Evolutionary conservation across 2,888 invertebrate species (phyloP).

Genomic region (Drosophila recens): DNA sequence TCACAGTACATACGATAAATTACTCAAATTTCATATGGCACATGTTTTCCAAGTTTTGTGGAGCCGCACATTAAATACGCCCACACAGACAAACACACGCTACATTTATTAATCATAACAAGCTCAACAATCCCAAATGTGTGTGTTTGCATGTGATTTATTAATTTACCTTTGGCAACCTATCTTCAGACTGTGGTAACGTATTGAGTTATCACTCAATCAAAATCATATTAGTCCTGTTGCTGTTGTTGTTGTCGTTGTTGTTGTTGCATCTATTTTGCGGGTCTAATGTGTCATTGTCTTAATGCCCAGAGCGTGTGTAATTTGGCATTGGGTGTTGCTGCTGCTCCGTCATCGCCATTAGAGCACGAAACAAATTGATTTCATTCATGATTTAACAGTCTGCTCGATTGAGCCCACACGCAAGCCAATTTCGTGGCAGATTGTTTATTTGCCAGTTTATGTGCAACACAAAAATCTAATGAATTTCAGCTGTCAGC

Average conservation of each 20-base stretch:
- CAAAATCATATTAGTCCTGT: constrained; percentile 57
- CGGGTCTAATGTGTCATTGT: constrained; percentile 67
- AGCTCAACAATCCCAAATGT: constrained; percentile 11
- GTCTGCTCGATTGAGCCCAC: constrained; percentile 56
- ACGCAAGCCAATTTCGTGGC: constrained; percentile 72
- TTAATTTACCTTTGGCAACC: constrained; percentile 51
- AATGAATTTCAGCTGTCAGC: constrained; percentile 57
- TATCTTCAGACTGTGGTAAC: constrained; percentile 14
- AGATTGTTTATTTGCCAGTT: constrained; percentile 62
- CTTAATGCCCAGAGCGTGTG: constrained; percentile 53
- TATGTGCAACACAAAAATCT: constrained; percentile 41
- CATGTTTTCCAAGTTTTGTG: constrained; percentile 19
- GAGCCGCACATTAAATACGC: constrained; percentile 9
- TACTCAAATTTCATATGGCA: constrained; percentile 40
- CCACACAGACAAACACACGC: constrained; percentile 8
- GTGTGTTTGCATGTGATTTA: constrained; percentile 53
- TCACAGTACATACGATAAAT: constrained; percentile 64
- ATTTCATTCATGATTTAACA: constrained; percentile 76
- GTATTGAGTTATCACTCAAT: constrained; percentile 80
- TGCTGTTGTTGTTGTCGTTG: constrained; percentile 18
- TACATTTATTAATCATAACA: constrained; percentile 65
- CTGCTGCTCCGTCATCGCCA: constrained; percentile 44
- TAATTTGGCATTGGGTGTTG: constrained; percentile 43
- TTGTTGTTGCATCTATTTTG: constrained; percentile 16
- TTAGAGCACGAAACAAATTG: constrained; percentile 64